Base-by-base conservation (phyloP, 2,797 vertebrate genomes). In the Microctenopoma steveboyesi region DNA sequence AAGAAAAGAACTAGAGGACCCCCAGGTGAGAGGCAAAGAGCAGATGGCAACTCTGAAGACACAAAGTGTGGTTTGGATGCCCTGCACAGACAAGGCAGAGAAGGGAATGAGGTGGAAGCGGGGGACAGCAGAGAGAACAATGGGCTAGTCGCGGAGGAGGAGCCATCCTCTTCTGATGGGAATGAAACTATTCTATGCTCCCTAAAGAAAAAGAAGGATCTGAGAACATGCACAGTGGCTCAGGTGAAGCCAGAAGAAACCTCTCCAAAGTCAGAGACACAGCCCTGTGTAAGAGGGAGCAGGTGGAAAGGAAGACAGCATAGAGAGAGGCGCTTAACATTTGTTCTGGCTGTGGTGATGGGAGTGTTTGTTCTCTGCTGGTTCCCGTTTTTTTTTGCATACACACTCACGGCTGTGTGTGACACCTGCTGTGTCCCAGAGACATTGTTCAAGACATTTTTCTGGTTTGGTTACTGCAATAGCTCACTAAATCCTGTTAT, bases 351-450 rank as follows among this genome's bases (percentile, higher is more conserved):
- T 0, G 96, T 98, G 74, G 97, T 98, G 66, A 95, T 98, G 11
- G 97, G 97, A 52, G 97, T 96, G 80, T 98, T 98, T 87, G 96
- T 98, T 75, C 90, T 97, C 68, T 98, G 97, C 89, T 98, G 97
- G 97, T 98, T 98, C 85, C 97, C 97, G 35, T 98, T 98, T 90
- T 98, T 98, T 86, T 98, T 98, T 86, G 97, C 97, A 4, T 98
- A 98, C 89, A 95, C 95, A 0, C 95, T 98, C 70, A 94, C 1
- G 0, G 95, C 96, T 0, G 73, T 97, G 69, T 97, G 95, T 35
- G 72, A 87, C 64, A 79, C 79, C 70, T 96, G 95, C 91, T 79
- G 73, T 0, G 94, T 97, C 82, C 96, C 96, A 0, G 70, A 71
- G 54, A 95, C 91, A 7, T 85, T 98, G 81, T 98, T 98, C 91